Conservation (phyloP, 2,113 vertebrate species). For the Colistium nudipinnis region DNA sequence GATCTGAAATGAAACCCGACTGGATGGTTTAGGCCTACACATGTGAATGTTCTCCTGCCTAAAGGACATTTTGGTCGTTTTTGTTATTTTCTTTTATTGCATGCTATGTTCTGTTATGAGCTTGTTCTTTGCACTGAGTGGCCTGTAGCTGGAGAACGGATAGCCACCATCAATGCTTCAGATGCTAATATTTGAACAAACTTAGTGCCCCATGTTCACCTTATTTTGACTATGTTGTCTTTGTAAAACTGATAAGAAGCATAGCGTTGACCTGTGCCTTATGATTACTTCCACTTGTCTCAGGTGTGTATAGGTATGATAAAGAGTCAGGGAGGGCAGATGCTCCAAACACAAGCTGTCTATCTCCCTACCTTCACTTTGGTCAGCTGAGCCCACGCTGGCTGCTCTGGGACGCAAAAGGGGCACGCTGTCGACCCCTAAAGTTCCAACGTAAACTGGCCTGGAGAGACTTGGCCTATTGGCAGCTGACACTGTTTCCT, state of each 20-base stretch:
- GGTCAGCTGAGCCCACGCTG: constrained; percentile 79
- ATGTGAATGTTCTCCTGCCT: too few species aligned
- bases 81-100: too few species aligned
- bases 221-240: too few species aligned
- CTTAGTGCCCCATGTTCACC: too few species aligned
- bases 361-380: constrained; percentile 83
- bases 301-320: constrained; percentile 80
- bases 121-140: too few species aligned
- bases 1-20: too few species aligned
- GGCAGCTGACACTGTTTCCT: constrained; percentile 79
- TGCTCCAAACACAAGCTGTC: constrained; percentile 77
- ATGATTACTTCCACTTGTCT: neutral
- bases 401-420: constrained; percentile 76
- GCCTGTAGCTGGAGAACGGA: too few species aligned
- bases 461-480: constrained; percentile 81
- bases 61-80: too few species aligned
- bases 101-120: too few species aligned
- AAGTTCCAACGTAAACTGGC: constrained; percentile 81
- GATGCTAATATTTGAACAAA: too few species aligned
- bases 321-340: constrained; percentile 79
- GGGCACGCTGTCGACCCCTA: constrained; percentile 65
- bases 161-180: too few species aligned
- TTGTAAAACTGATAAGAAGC: neutral
- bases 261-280: neutral
- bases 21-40: too few species aligned